Evolutionary conservation across 2,888 invertebrate genomes (phyloP).

Genomic region (Eupithecia subumbrata): DNA sequence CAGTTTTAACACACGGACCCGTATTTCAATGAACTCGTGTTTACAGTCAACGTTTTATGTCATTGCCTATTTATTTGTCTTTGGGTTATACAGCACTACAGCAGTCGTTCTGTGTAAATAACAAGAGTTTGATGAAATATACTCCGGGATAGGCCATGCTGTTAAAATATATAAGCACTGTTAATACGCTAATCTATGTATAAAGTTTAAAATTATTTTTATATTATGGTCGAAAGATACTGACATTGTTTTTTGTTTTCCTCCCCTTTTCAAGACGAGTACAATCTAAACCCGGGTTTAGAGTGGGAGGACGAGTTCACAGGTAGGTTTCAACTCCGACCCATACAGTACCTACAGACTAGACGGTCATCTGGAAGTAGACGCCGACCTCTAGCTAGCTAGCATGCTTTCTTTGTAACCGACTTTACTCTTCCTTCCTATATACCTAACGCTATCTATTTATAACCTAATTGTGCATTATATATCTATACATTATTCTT

Average conservation of each 20-base stretch:
- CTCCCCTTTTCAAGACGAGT: constrained; percentile 96
- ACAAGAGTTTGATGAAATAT: constrained; percentile 54
- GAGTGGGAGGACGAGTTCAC: constrained; percentile 99
- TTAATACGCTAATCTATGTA: constrained; percentile 78
- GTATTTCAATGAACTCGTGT: constrained; percentile 57
- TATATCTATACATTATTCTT: constrained; percentile 42
- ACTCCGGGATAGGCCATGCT: constrained; percentile 68
- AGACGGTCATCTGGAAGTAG: constrained; percentile 73
- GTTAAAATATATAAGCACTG: constrained; percentile 77
- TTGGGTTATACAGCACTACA: constrained; percentile 26
- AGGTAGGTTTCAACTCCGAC: constrained; percentile 93
- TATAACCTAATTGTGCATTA: not conserved
- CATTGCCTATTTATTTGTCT: constrained; percentile 14
- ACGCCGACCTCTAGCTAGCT: constrained; percentile 71
- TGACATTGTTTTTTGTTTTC: constrained; percentile 83
- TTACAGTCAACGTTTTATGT: constrained; percentile 43
- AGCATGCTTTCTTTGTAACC: constrained; percentile 78
- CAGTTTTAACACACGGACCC: constrained; percentile 73
- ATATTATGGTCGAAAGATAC: constrained; percentile 79
- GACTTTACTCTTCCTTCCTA: constrained; percentile 47
- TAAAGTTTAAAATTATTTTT: constrained; percentile 61
- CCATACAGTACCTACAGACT: too few species aligned
- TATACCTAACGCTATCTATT: constrained; percentile 44
- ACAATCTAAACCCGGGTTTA: constrained; percentile 99
- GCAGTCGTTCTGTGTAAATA: constrained; percentile 36